These are phyloP conservation scores for Alcis repandata DNA, from an alignment of 2,888 invertebrate genomes.

Conservation along the genomic window DNA sequence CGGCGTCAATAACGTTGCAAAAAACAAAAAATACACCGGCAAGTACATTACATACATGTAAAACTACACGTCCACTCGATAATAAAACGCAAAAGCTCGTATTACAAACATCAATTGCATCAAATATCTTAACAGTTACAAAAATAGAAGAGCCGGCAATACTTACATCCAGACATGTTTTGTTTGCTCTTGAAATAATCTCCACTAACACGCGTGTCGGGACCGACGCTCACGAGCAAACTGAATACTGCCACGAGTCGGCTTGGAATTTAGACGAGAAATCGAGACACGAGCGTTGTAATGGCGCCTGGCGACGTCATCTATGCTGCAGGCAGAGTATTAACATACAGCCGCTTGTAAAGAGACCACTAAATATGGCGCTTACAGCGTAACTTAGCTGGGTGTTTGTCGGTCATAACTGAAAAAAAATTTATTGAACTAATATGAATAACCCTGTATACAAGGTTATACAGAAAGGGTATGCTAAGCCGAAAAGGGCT, in stretches of 20 bases:
- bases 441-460: no score
- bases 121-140: conserved; percentile 1
- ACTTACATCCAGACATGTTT: conserved; percentile 73
- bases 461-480: no score
- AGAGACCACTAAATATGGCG: no score
- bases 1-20: no score
- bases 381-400: no score
- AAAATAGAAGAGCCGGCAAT: conserved; percentile 37
- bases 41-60: no score
- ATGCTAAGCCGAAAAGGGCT: no score
- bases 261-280: conserved; percentile 22
- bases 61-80: not conserved
- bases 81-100: not conserved
- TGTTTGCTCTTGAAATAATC: conserved; percentile 29
- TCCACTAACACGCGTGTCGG: conserved; percentile 1
- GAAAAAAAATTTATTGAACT: not conserved
- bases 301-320: conserved; percentile 33
- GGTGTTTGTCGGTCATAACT: no score
- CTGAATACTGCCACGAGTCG: conserved; percentile 24
- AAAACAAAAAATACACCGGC: no score
- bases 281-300: conserved; percentile 21
- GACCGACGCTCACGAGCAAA: conserved; percentile 7
- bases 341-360: no score
- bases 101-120: not conserved
- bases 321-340: conserved; percentile 1